Evolutionary conservation across 2,113 vertebrate species (phyloP).

Genomic region (Corythaeola cristata): DNA sequence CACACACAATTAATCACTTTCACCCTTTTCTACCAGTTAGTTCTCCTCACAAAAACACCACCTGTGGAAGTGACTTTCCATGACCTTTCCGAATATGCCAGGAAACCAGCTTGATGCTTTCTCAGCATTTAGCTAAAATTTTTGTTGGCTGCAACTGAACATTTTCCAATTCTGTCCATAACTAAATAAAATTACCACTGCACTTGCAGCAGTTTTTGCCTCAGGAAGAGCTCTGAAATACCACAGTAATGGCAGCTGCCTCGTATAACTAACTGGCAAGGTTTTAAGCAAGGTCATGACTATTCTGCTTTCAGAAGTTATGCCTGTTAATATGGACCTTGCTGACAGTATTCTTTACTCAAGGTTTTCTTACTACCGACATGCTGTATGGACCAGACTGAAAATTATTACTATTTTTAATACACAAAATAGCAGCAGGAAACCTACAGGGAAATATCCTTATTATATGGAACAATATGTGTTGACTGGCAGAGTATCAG

Average conservation of each 20-base stretch:
- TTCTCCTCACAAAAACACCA: neutral
- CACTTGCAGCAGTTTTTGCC: neutral
- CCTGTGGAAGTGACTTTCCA: neutral
- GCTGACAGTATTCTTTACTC: neutral
- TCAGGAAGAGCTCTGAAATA: neutral
- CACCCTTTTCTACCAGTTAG: neutral
- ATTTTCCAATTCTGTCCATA: neutral
- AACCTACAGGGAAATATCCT: neutral
- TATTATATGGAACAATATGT: neutral
- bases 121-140: neutral
- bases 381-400: neutral
- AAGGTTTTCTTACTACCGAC: neutral
- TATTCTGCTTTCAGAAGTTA: neutral
- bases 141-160: neutral
- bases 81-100: neutral
- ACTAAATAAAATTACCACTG: neutral
- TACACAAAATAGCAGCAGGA: neutral
- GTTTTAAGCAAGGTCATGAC: neutral
- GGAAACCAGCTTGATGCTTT: neutral
- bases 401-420: neutral
- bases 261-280: neutral
- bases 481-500: neutral
- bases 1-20: neutral
- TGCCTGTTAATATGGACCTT: neutral
- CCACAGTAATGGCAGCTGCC: neutral